These are phyloP conservation scores for Drosophila cognata DNA, from an alignment of 2,888 invertebrate species.

Conservation along the genomic window DNA sequence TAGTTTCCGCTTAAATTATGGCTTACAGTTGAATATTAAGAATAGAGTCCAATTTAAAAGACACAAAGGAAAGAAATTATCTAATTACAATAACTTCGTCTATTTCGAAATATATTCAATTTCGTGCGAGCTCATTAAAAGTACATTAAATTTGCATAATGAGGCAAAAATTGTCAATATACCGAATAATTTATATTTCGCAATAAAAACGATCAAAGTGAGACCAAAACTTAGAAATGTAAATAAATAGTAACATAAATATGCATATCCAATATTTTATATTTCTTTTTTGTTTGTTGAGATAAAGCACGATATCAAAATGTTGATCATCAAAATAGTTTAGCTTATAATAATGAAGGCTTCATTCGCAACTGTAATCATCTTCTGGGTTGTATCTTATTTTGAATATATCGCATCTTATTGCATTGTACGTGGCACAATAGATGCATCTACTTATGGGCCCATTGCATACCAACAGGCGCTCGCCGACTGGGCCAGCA, in stretches of 20 bases:
- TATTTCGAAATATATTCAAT: neutral
- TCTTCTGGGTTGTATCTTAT: neutral
- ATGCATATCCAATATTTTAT: constrained; percentile 15
- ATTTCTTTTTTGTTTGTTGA: no score
- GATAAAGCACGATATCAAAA: neutral
- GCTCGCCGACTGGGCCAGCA: constrained; percentile 28
- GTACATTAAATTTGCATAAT: constrained; percentile 54
- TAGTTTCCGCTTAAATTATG: neutral
- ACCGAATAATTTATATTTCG: constrained; percentile 9
- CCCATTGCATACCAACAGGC: constrained; percentile 54
- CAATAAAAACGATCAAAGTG: constrained; percentile 27
- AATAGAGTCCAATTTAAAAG: neutral
- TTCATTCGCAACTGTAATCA: constrained; percentile 21
- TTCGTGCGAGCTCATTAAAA: constrained; percentile 44
- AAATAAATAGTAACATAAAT: constrained; percentile 17
- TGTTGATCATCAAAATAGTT: neutral
- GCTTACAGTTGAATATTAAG: neutral
- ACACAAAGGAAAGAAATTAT: neutral
- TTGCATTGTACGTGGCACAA: constrained; percentile 12
- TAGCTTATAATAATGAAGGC: neutral
- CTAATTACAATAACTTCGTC: neutral
- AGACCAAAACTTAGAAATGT: constrained; percentile 11
- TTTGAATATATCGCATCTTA: neutral
- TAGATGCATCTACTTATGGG: constrained; percentile 8
- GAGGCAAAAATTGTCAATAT: constrained; percentile 10